Evolutionary conservation across 2,113 vertebrate genomes (phyloP), one percentile per base, ranked within the genome.

Genomic region (Tichodroma muraria): DNA sequence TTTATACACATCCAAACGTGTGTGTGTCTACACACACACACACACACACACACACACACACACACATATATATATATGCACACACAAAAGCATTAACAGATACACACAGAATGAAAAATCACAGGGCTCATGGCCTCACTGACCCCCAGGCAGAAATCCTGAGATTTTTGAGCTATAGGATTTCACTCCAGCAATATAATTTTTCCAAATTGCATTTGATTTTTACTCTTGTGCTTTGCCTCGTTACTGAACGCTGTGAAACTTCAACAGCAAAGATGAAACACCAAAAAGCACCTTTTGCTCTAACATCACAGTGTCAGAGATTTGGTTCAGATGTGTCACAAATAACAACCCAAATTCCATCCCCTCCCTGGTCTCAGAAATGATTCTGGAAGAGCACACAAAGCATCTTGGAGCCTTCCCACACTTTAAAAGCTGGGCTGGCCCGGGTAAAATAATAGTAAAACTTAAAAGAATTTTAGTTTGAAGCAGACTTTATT

Each of bases 1-100:
- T 44, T 83, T 27, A 53, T 15, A 35, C 56, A 64, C 12, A 65
- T 9, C 21, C 37, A 61, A 60, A 70, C 1, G 0, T 15, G 8
- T n/a, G 2, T n/a, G 3, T 20, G 3, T 23, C 3, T 14, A 44
- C 42, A 44, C 42, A 4, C 15, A 42, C 15, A 42, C 15, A 31
- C 17, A 53, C 28, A 37, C 22, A 59, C n/a, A 57, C 14, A 59
- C 14, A 57, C 3, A 31, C 17, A 44, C 42, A 44, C 40, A 13
- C 15, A 11, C 15, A 64, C 2, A 19, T 3, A 21, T 6, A 17
- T 2, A 30, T 11, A 20, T 2, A 22, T 3, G 1, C 2, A 61
- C 2, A 19, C 19, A 22, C 3, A 25, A 7, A 73, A 31, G 16
- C 40, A 18, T 40, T 44, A 35, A 42, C 18, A 73, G 27, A 27